Evolutionary conservation across 2,797 vertebrate genomes (phyloP).

Genomic region (Parauchenoglanis punctatus): DNA sequence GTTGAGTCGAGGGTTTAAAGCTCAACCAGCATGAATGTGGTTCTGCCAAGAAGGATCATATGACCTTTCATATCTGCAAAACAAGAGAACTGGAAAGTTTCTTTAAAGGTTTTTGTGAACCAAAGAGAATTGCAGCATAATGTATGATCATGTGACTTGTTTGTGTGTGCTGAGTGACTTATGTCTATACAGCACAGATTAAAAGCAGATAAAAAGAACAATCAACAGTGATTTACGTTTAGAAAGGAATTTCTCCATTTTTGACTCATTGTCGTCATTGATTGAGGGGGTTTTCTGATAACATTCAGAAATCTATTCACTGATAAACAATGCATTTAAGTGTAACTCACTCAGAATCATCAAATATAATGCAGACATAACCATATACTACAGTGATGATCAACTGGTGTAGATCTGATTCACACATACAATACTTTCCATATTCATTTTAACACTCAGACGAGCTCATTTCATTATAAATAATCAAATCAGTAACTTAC

Average conservation of each 20-base stretch:
- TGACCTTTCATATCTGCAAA: neutral
- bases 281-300: neutral
- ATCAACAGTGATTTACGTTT: neutral
- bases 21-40: neutral
- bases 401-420: neutral
- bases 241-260: neutral
- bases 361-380: neutral
- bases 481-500: constrained; percentile 55
- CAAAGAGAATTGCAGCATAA: neutral
- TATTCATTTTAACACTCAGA: neutral
- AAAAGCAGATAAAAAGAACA: constrained; percentile 11
- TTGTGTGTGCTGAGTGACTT: neutral
- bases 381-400: neutral
- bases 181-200: neutral
- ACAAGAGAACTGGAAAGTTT: neutral
- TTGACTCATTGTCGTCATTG: neutral
- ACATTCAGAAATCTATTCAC: neutral
- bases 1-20: neutral
- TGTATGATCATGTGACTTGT: neutral
- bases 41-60: no score
- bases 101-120: no score
- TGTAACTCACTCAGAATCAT: neutral
- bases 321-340: neutral
- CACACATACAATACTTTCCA: neutral
- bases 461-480: neutral